Evolutionary conservation across 2,113 vertebrate species (phyloP).

Genomic region (Maccullochella peelii): DNA sequence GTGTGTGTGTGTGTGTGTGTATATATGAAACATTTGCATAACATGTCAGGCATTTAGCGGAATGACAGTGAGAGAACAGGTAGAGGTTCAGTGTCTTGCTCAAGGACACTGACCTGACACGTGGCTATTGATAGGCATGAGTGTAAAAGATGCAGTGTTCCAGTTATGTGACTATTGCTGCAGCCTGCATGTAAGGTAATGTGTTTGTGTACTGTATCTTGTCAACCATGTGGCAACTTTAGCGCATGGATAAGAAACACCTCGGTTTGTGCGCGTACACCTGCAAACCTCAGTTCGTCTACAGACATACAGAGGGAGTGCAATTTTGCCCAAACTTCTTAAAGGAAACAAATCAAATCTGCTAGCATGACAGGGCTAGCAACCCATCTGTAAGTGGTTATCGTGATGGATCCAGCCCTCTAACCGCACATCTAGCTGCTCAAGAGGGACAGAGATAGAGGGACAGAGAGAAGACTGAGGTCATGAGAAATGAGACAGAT

Average conservation of each 20-base stretch:
- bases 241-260: neutral
- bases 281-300: neutral
- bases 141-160: neutral
- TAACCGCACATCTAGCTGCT: slow-evolving; percentile 68
- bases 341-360: slow-evolving; percentile 39
- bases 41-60: neutral
- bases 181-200: neutral
- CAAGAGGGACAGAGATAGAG: slow-evolving; percentile 63
- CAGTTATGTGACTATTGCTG: slow-evolving; percentile 6
- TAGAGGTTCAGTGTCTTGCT: slow-evolving; percentile 7
- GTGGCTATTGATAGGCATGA: slow-evolving; percentile 16
- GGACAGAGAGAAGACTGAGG: slow-evolving; percentile 68
- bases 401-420: slow-evolving; percentile 72
- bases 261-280: neutral
- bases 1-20: neutral
- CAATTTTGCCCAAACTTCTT: slow-evolving; percentile 1
- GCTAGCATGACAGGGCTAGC: slow-evolving; percentile 57
- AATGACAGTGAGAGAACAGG: slow-evolving; percentile 15
- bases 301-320: slow-evolving; percentile 7
- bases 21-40: slow-evolving; percentile 8
- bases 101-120: slow-evolving; percentile 7
- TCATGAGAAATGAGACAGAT: slow-evolving; percentile 78
- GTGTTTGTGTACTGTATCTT: too few species aligned
- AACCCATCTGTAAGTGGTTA: slow-evolving; percentile 83
- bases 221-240: slow-evolving; percentile 2